These are phyloP conservation scores for Ailurus styani DNA, from an alignment of 2,113 vertebrate species.

Conservation along the genomic window DNA sequence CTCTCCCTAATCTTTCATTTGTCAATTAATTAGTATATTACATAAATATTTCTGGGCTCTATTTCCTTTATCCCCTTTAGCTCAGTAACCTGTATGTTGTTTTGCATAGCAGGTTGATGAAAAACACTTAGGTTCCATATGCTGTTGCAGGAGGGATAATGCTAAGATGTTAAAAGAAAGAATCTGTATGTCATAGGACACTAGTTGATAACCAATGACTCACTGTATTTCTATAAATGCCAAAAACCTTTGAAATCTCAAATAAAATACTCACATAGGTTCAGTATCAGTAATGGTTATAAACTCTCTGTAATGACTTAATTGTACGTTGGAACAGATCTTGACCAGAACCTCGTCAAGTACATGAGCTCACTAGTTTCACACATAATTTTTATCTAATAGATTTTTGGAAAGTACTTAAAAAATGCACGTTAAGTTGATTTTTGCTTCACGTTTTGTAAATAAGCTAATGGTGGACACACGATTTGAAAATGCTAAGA, in stretches of 20 bases:
- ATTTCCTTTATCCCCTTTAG: not conserved
- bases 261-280: conserved; percentile 17
- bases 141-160: not conserved
- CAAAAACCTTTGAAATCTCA: conserved; percentile 25
- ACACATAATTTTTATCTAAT: not conserved
- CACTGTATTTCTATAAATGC: not conserved
- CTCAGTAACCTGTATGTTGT: not conserved
- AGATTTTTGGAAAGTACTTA: not conserved
- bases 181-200: not conserved
- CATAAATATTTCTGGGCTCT: not conserved
- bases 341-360: not conserved
- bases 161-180: not conserved
- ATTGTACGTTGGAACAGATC: not conserved
- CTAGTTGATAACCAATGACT: not conserved
- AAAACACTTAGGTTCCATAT: not conserved
- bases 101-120: not conserved
- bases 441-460: not conserved
- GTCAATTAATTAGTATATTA: not conserved
- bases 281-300: conserved; percentile 5
- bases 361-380: not conserved
- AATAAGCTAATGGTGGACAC: not conserved
- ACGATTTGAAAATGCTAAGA: conserved; percentile 13
- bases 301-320: not conserved
- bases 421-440: not conserved
- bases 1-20: not conserved